These are phyloP conservation scores for Anastrepha obliqua DNA, from an alignment of 1,140 invertebrate species.

Conservation along the genomic window DNA sequence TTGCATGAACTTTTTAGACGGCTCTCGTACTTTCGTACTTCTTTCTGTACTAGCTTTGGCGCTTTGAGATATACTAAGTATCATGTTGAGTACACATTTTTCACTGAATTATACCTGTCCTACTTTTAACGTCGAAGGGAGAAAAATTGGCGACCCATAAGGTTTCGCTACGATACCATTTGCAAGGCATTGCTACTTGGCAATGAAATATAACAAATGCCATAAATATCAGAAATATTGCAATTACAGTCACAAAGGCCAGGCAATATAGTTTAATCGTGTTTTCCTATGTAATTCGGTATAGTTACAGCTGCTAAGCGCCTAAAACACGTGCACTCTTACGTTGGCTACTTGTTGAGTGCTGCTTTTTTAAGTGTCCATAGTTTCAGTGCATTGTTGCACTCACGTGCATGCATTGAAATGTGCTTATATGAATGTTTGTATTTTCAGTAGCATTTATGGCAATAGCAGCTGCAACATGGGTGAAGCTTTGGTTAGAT, in stretches of 20 bases:
- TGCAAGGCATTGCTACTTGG: neutral
- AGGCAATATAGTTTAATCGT: too few species aligned
- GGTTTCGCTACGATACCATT: neutral
- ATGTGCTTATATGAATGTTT: neutral
- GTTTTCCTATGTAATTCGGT: neutral
- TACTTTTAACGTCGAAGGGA: conserved; percentile 26
- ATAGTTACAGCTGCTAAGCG: neutral
- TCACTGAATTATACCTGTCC: neutral
- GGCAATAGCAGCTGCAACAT: neutral
- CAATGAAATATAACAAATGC: neutral
- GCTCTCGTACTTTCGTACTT: too few species aligned
- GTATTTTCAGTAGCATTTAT: neutral
- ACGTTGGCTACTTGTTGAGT: conserved; percentile 7
- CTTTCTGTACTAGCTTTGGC: too few species aligned
- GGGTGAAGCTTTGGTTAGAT: neutral
- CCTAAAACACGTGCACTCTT: neutral
- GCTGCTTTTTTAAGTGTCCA: neutral
- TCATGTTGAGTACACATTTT: neutral
- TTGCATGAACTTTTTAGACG: too few species aligned
- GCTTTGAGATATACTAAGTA: too few species aligned
- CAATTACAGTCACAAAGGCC: too few species aligned
- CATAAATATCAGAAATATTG: neutral
- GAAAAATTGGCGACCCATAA: neutral
- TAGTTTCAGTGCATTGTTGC: neutral
- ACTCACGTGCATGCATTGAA: neutral